Percentiles rank a stretch among this genome's conserved stretches.
phyloP scores from a whole-genome alignment of 2,888 invertebrate species.

The Acronicta psi region DNA sequence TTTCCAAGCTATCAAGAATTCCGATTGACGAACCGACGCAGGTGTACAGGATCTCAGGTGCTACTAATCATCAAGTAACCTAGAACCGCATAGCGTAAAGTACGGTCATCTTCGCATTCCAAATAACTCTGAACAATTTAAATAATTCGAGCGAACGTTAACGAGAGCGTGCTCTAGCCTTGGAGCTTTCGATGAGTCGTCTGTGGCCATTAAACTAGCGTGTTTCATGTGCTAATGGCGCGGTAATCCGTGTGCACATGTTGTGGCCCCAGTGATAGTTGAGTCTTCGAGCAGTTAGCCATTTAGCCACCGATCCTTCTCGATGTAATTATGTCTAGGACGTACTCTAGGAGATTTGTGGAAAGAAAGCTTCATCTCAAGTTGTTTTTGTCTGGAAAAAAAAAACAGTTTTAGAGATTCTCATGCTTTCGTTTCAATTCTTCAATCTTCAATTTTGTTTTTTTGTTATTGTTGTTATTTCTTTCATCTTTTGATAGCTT shows the following conservation, averaged over 20 bases:
- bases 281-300: not conserved
- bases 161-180: constrained; percentile 63
- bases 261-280: not conserved
- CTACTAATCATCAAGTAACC: constrained; percentile 30
- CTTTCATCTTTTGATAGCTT: no score
- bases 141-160: constrained; percentile 49
- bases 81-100: constrained; percentile 32
- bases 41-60: constrained; percentile 13
- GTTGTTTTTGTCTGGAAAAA: no score
- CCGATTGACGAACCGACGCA: not conserved
- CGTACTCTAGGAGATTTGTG: no score
- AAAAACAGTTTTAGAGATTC: no score
- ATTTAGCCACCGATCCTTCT: no score
- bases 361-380: no score
- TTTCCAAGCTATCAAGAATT: not conserved
- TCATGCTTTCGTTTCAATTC: no score
- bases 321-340: no score
- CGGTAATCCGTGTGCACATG: not conserved
- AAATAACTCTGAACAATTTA: constrained; percentile 49
- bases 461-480: no score
- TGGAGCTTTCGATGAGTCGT: constrained; percentile 71
- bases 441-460: no score
- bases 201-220: constrained; percentile 20
- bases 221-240: not conserved
- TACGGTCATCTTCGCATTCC: constrained; percentile 51